Base-by-base conservation (phyloP, 2,113 vertebrate species). In the Arvicanthis niloticus region DNA sequence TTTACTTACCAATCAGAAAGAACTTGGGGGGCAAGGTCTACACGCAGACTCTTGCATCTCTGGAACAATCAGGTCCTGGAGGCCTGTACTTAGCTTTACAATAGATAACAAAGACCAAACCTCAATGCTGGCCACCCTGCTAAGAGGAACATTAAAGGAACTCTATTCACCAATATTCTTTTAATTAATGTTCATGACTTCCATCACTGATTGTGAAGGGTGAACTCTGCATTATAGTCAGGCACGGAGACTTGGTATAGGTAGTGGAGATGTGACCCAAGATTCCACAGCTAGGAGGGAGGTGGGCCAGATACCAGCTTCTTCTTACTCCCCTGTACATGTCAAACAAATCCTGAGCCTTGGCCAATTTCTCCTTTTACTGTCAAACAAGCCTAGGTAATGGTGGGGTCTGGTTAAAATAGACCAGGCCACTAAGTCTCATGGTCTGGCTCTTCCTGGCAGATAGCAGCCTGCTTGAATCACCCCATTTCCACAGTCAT, bases 301-400 rank as follows among this genome's bases (percentile, higher is more conserved):
- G 1, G 34, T n/a, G 31, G 8, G 5, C 85, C 68, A 56, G 65
- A 72, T 24, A 17, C n/a, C 31, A 5, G 40, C 67, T 15, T 81
- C 65, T 45, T 7, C 72, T 45, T 17, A 65, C 48, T 70, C 21
- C 78, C 65, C 29, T 37, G 58, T 11, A 42, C n/a, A 68, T 17
- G 21, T 9, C 42, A 51, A 58, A 42, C 11, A 16, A 19, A 48
- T 31, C 15, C 26, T 26, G 34, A 82, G n/a, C 34, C 60, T 72
- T 34, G 4, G 0, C 5, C 0, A 1, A 19, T 17, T 11, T 17
- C 13, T 62, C n/a, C 58, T 62, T 84, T 29, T 62, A 62, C n/a
- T 42, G n/a, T n/a, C 56, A 42, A 15, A 62, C 56, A 84, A 84
- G 56, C 24, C 29, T 42, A 0, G 31, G 10, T 62, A n/a, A 70